Evolutionary conservation across 2,888 invertebrate genomes (phyloP).

Genomic region (Pseudococcus jackbeardsleyi): DNA sequence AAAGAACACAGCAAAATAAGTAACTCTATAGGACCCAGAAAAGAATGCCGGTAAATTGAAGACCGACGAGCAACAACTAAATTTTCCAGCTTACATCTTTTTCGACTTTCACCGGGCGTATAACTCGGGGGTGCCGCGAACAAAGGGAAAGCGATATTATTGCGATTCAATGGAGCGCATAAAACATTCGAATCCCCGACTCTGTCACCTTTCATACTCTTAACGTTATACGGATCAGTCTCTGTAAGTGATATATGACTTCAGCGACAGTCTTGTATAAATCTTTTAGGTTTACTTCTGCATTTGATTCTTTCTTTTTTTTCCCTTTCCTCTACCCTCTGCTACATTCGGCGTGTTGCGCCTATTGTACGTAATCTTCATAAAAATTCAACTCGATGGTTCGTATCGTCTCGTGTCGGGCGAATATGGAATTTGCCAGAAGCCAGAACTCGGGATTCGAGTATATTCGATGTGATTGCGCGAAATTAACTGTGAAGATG

Average conservation of each 20-base stretch:
- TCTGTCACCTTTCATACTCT: slow-evolving; percentile 61
- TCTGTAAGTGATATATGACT: slow-evolving; percentile 62
- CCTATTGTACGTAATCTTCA: slow-evolving; percentile 38
- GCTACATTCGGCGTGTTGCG: not conserved
- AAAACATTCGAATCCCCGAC: slow-evolving; percentile 61
- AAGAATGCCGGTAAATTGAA: slow-evolving; percentile 39
- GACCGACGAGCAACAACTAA: slow-evolving; percentile 55
- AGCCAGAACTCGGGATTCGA: not conserved
- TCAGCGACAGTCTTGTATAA: slow-evolving; percentile 60
- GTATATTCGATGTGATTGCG: slow-evolving; percentile 5
- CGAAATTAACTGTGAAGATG: slow-evolving; percentile 36
- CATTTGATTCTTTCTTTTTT: slow-evolving; percentile 30
- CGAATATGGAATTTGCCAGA: not conserved
- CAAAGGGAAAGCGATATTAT: slow-evolving; percentile 58
- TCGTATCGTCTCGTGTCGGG: not conserved
- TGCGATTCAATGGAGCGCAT: slow-evolving; percentile 62
- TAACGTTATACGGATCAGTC: slow-evolving; percentile 60
- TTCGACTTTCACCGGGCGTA: slow-evolving; percentile 16
- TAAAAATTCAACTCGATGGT: slow-evolving; percentile 30
- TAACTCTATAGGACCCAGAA: no score
- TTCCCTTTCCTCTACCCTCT: no score
- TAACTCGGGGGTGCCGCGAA: slow-evolving; percentile 44
- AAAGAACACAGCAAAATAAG: no score
- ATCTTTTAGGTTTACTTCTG: slow-evolving; percentile 54
- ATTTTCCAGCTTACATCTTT: slow-evolving; percentile 50